Evolutionary conservation across 2,113 vertebrate genomes (phyloP), one percentile per base, ranked within the genome.

Genomic region (Abramis brama): DNA sequence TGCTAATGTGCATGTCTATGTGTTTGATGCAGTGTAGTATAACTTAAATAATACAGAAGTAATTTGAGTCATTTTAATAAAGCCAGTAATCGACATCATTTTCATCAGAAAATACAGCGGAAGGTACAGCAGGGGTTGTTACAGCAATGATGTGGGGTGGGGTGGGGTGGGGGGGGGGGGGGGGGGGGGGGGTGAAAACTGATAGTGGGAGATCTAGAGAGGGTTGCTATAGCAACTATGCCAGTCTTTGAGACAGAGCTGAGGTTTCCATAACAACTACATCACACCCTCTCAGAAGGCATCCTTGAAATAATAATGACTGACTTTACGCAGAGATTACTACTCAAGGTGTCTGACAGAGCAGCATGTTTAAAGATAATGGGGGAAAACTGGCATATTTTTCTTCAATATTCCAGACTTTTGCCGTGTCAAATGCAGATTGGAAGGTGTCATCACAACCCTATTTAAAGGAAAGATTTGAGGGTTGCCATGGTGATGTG

Each of bases 401-500:
- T 27, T 52, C 45, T 13, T 5, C 23, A 50, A 76, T 50, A 76
- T 76, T 13, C n/a, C 25, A 52, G 45, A 52, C 73, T 75, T 43
- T 43, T 55, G 13, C 25, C 2, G n/a, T 25, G 43, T 75, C 71
- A 75, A 47, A 77, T 77, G 74, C 13, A 25, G 43, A n/a, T 47
- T 8, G n/a, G 12, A 75, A 75, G 43, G 71, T 75, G 73, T 50
- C 45, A 33, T 50, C 43, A 52, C 43, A 50, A 30, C 15, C 27
- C 27, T 55, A 50, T 75, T 75, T 75, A 75, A 52, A 25, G 50
- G 6, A 55, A 21, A 55, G 47, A 55, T 55, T 30, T n/a, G 30
- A 77, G 0, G 0, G 92, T 93, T 91, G 91, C 91, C 91, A 91
- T 92, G 88, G 93, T 74, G 92, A 93, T 91, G 87, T 73, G 78